Evolutionary conservation across 2,113 vertebrate genomes (phyloP).

Genomic region (Steatornis caripensis): DNA sequence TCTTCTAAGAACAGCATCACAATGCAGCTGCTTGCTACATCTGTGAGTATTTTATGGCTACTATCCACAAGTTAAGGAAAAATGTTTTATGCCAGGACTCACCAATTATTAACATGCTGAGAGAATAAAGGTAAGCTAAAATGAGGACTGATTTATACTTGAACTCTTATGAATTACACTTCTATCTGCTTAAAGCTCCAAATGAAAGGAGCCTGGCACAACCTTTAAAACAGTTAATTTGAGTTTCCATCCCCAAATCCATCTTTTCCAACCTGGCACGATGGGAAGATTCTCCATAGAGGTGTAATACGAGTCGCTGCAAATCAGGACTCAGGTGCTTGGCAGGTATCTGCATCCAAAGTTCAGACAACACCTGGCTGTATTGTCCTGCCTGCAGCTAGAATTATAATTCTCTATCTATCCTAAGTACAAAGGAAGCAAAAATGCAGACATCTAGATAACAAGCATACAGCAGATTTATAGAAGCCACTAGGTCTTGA

Average conservation of each 20-base stretch:
- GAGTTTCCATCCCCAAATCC: not conserved
- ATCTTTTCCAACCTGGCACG: not conserved
- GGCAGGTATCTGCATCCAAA: constrained; percentile 9
- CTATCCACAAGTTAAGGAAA: constrained; percentile 2
- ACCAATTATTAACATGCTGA: not conserved
- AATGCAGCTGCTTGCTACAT: constrained; percentile 37
- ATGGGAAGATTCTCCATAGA: not conserved
- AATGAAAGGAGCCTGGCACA: not conserved
- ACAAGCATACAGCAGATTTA: not conserved
- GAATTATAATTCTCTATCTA: not conserved
- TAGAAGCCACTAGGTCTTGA: not conserved
- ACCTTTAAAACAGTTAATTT: not conserved
- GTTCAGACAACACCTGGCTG: constrained; percentile 2
- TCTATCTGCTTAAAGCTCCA: not conserved
- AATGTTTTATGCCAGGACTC: not conserved
- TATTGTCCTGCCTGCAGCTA: not conserved
- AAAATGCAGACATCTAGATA: not conserved
- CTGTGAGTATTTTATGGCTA: constrained; percentile 8
- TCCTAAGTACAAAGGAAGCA: not conserved
- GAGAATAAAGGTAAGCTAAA: not conserved
- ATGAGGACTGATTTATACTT: not conserved
- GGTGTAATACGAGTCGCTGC: not conserved
- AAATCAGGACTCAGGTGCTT: constrained; percentile 37
- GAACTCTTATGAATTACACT: not conserved
- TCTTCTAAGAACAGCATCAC: constrained; percentile 29